These are phyloP conservation scores for Narcine bancroftii DNA, from an alignment of 2,113 vertebrate species.

Conservation along the genomic window DNA sequence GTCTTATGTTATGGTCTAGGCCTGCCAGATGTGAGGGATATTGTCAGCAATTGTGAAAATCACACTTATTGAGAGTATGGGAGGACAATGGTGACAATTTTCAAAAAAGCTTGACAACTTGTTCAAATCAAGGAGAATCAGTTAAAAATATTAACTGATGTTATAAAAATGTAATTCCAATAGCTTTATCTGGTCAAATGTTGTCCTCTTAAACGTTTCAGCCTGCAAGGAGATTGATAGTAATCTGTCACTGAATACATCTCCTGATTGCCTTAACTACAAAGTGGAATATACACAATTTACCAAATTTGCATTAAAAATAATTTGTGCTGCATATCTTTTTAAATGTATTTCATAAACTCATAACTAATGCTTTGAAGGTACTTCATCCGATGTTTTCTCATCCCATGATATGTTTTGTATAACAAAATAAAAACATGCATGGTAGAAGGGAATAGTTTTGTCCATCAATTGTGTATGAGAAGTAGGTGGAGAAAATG, in stretches of 20 bases:
- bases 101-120: background rate
- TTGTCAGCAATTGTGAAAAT: background rate
- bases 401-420: too few relatives aligned
- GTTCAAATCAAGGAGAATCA: background rate
- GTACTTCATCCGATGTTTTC: background rate
- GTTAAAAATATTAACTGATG: background rate
- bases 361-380: background rate
- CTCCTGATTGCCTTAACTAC: background rate
- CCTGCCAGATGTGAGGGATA: background rate
- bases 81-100: background rate
- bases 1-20: too few relatives aligned
- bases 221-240: background rate
- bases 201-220: background rate
- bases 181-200: background rate
- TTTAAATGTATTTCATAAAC: background rate
- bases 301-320: background rate
- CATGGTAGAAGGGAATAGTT: too few relatives aligned
- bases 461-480: too few relatives aligned
- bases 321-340: background rate
- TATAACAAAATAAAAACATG: too few relatives aligned
- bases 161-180: background rate
- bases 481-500: too few relatives aligned
- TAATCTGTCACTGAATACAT: background rate
- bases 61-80: background rate
- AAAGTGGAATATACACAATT: background rate